A percentile compares a stretch with the other conserved stretches of the same genome.
Conservation (phyloP, 2,888 invertebrate species). For the Elmis aenea region DNA sequence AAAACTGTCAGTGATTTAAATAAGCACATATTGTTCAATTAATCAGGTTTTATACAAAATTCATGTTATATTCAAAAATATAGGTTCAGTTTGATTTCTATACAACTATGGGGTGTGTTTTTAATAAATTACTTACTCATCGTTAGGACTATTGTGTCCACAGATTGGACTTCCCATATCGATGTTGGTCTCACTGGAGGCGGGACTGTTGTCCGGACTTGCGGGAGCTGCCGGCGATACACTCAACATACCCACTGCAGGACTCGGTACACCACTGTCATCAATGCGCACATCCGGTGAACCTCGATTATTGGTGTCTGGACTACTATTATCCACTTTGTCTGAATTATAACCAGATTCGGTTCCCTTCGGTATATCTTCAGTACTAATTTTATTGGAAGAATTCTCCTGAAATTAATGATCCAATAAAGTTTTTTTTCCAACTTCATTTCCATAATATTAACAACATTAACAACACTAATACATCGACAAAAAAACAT, state of each 20-base stretch:
- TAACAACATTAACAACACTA: neutral
- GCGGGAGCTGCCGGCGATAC: conserved; percentile 32
- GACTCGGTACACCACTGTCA: conserved; percentile 41
- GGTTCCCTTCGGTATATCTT: conserved; percentile 39
- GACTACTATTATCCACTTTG: conserved; percentile 47
- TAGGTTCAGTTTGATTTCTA: too few species aligned
- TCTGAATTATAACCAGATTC: conserved; percentile 66
- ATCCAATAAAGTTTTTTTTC: too few species aligned
- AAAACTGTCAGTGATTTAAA: too few species aligned
- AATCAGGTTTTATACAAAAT: too few species aligned
- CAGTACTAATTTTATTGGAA: conserved; percentile 10
- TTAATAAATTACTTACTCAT: conserved; percentile 34
- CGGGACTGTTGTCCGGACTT: conserved; percentile 32
- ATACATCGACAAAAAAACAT: neutral
- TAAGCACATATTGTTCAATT: too few species aligned
- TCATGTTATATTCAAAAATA: too few species aligned
- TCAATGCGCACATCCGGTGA: conserved; percentile 37
- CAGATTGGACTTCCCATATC: conserved; percentile 51
- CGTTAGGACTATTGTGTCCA: conserved; percentile 36
- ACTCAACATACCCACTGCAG: conserved; percentile 34
- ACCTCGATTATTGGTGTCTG: conserved; percentile 36
- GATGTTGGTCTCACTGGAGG: conserved; percentile 55
- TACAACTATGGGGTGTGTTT: too few species aligned
- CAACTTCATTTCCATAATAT: neutral
- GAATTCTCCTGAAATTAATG: conserved; percentile 15